These are phyloP conservation scores for Aplodontia rufa DNA, from an alignment of 2,113 vertebrate species.

Conservation along the genomic window DNA sequence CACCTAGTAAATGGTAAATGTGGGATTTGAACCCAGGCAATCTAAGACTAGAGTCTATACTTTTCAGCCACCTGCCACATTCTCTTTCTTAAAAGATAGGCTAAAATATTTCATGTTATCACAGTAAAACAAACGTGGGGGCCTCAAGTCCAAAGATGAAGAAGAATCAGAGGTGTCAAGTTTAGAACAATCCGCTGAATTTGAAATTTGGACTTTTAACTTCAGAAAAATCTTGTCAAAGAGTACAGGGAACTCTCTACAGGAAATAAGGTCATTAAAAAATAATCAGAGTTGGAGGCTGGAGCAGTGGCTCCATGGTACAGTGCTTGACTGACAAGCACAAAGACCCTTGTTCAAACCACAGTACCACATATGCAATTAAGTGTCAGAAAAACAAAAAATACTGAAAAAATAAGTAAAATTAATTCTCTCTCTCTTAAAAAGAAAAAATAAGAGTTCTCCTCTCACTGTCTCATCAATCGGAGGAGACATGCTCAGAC, in stretches of 20 bases:
- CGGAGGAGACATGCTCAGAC: not conserved
- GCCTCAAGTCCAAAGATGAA: not conserved
- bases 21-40: not conserved
- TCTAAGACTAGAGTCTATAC: not conserved
- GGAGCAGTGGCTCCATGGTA: too few species aligned
- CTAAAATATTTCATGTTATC: not conserved
- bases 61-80: not conserved
- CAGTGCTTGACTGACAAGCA: too few species aligned
- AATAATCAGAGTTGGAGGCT: not conserved
- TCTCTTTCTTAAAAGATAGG: not conserved
- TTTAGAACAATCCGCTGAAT: not conserved
- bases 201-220: not conserved
- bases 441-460: not conserved
- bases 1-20: not conserved
- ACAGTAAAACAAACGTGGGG: not conserved
- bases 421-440: too few species aligned
- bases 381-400: too few species aligned
- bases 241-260: not conserved
- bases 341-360: too few species aligned
- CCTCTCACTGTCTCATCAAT: not conserved
- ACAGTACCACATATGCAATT: too few species aligned
- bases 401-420: too few species aligned
- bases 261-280: not conserved
- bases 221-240: not conserved
- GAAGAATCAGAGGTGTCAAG: not conserved